A percentile compares a stretch with the other conserved stretches of the same genome.
Conservation (phyloP, 2,888 invertebrate genomes). For the Harpalus rufipes region DNA sequence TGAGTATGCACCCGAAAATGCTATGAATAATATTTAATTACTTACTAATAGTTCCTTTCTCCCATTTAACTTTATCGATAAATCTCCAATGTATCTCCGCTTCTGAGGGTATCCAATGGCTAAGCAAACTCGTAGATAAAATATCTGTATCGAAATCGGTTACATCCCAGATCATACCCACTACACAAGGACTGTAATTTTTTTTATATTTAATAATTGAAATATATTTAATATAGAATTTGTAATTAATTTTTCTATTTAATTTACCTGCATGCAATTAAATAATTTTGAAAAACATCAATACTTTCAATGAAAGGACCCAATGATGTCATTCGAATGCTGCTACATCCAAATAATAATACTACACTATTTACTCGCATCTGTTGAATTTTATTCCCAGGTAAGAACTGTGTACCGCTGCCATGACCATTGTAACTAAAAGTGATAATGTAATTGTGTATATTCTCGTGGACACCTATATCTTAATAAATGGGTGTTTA, state of each 20-base stretch:
- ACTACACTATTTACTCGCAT: conserved; percentile 80
- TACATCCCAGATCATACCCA: conserved; percentile 79
- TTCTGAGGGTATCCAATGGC: conserved; percentile 77
- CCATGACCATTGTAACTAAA: conserved; percentile 86
- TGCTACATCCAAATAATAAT: conserved; percentile 84
- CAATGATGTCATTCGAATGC: conserved; percentile 75
- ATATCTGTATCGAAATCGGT: conserved; percentile 78
- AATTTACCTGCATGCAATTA: conserved; percentile 75
- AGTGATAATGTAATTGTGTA: conserved; percentile 4
- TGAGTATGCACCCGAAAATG: too few relatives aligned
- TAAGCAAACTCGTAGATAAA: conserved; percentile 77
- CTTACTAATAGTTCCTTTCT: conserved; percentile 72
- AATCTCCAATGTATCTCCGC: conserved; percentile 77
- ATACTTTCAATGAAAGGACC: conserved; percentile 78
- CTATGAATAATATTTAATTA: background rate
- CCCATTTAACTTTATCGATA: conserved; percentile 77
- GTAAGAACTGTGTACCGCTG: conserved; percentile 81
- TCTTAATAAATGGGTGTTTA: background rate
- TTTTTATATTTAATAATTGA: conserved; percentile 2
- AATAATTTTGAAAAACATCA: conserved; percentile 78
- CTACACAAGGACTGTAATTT: conserved; percentile 76
- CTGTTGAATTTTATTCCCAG: conserved; percentile 79
- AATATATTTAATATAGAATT: conserved; percentile 8
- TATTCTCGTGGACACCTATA: background rate
- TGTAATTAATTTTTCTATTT: conserved; percentile 9